Evolutionary conservation across 2,797 vertebrate species (phyloP), one percentile per base, ranked within the genome.

Genomic region (Antrozous pallidus): DNA sequence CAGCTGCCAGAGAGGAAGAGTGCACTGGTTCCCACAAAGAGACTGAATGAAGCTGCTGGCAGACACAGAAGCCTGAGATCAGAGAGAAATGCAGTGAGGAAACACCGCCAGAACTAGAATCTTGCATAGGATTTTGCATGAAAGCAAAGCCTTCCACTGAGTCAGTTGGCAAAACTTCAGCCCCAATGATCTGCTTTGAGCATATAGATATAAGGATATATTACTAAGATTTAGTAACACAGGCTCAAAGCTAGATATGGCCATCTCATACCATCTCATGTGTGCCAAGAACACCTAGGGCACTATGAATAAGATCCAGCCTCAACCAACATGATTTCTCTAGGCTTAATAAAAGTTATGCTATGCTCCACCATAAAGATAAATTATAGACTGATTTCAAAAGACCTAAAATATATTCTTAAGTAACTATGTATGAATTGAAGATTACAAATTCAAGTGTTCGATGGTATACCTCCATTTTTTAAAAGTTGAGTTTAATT

Each of bases 1-100:
- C 95, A 95, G 93, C 95, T 97, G 90, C 81, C 84, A 33, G 75
- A 47, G 56, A 11, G n/a, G 9, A 4, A 74, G 61, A 1, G 3
- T n/a, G 69, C 49, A 10, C 83, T 13, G 38, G 77, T 94, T 96
- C 61, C 91, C 93, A 94, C 89, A 77, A 70, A 88, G 85, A 81
- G 83, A 22, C n/a, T 13, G 56, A 58, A 58, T 2, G 54, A 83
- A 91, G 94, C 93, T 69, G 83, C 77, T 81, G 93, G 86, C 89
- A 92, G 93, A 91, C 17, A 31, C 38, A 28, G 91, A 71, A 71
- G 51, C 31, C 54, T 36, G 38, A 89, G 90, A 82, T 95, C 93
- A 91, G 95, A 93, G 94, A 38, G 87, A 73, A 92, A 65, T 1
- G 70, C 51, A 47, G 16, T 9, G n/a, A 84, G 84, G 56, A 88